Conservation (phyloP, 2,113 vertebrate genomes). For the Struthidea cinerea region DNA sequence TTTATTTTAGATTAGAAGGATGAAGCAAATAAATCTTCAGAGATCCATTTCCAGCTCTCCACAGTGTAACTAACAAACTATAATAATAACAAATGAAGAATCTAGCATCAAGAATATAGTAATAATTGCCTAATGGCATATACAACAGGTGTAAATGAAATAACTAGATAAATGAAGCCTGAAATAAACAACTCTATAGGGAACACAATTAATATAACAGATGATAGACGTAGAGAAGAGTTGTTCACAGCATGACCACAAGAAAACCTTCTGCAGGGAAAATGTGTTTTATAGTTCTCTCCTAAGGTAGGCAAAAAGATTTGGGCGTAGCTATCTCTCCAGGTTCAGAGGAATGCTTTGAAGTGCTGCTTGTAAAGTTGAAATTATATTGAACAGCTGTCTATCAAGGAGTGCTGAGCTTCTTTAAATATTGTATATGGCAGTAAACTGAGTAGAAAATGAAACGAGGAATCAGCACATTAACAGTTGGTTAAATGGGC, state of each 20-base stretch:
- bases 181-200: not conserved
- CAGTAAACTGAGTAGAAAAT: not conserved
- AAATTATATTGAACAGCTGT: not conserved
- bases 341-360: slow-evolving; percentile 5
- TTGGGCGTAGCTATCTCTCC: not conserved
- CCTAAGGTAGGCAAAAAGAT: not conserved
- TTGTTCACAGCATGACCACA: not conserved
- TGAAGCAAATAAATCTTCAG: not conserved
- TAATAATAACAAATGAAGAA: not conserved
- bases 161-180: not conserved
- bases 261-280: not conserved
- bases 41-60: not conserved
- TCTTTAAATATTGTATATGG: not conserved
- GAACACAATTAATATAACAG: not conserved
- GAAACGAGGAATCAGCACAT: not conserved
- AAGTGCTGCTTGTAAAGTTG: not conserved
- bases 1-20: not conserved
- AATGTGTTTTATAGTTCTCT: not conserved
- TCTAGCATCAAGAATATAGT: not conserved
- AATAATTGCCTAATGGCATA: not conserved
- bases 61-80: not conserved
- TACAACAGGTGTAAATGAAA: not conserved
- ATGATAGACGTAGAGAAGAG: not conserved
- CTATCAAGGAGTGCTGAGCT: not conserved
- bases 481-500: not conserved